phyloP scores from a whole-genome alignment of 2,113 vertebrate species.

The Macrotis lagotis region DNA sequence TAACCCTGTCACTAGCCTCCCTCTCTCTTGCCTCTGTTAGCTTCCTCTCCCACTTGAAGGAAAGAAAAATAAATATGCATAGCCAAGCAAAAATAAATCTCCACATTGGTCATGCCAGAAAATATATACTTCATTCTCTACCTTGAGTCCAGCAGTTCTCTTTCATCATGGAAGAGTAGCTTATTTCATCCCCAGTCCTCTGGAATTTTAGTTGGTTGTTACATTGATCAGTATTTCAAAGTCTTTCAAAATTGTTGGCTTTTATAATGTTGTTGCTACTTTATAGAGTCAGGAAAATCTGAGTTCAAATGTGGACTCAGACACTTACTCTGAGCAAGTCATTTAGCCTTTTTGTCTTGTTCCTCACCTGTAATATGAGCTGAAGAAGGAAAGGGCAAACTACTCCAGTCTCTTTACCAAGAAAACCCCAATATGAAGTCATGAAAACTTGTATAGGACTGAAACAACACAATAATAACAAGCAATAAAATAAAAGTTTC shows the following conservation, averaged over 20 bases:
- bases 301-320: background rate
- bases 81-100: background rate
- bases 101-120: background rate
- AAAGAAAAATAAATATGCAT: background rate
- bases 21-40: background rate
- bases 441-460: background rate
- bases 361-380: background rate
- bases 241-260: background rate
- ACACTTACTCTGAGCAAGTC: background rate
- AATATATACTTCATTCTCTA: background rate
- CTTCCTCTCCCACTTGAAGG: background rate
- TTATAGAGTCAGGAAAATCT: background rate
- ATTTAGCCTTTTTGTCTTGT: background rate
- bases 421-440: background rate
- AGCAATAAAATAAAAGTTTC: background rate
- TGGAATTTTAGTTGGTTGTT: background rate
- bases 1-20: background rate
- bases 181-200: background rate
- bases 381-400: background rate
- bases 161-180: background rate
- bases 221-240: background rate
- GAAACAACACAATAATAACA: background rate
- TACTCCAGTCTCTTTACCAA: background rate
- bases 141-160: background rate
- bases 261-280: background rate